Percentiles rank a stretch among this genome's conserved stretches.
phyloP scores from a whole-genome alignment of 2,888 invertebrate genomes.

The Brachynemurus nebulosus region DNA sequence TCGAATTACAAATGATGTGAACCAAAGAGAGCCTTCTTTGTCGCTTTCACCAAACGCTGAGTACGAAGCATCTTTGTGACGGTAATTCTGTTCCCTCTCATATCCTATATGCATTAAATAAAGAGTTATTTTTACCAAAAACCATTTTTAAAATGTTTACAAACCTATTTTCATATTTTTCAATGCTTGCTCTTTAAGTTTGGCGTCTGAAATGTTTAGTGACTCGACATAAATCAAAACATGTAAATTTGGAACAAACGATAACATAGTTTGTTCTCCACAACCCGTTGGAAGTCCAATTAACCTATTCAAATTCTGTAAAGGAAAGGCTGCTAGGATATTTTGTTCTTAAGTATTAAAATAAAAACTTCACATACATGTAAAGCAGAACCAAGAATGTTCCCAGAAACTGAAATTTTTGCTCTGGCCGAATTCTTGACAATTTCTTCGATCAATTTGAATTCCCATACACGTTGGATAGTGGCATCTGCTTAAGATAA shows the following conservation, averaged over 20 bases:
- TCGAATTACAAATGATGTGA: constrained; percentile 63
- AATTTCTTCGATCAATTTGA: constrained; percentile 36
- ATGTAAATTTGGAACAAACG: constrained; percentile 58
- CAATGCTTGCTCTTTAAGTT: constrained; percentile 38
- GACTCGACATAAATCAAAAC: constrained; percentile 46
- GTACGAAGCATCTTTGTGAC: constrained; percentile 62
- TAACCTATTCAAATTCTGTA: constrained; percentile 49
- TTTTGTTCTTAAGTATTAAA: no score
- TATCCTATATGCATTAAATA: no score
- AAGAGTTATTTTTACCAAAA: no score
- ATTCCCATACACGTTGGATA: constrained; percentile 26
- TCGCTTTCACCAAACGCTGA: constrained; percentile 65
- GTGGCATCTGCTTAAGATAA: constrained; percentile 1
- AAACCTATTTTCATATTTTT: constrained; percentile 42
- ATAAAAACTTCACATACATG: no score
- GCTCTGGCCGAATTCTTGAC: constrained; percentile 49
- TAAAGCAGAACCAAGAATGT: constrained; percentile 44
- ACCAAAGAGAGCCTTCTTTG: constrained; percentile 53
- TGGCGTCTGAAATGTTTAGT: constrained; percentile 35
- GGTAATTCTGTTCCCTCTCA: constrained; percentile 62
- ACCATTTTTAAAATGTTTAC: constrained; percentile 1
- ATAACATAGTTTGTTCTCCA: constrained; percentile 71
- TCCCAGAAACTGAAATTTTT: constrained; percentile 46
- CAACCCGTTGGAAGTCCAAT: constrained; percentile 59
- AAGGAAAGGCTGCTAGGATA: no score